Evolutionary conservation across 2,888 invertebrate genomes (phyloP), one percentile per base, ranked within the genome.

Genomic region (Morpho helenor): DNA sequence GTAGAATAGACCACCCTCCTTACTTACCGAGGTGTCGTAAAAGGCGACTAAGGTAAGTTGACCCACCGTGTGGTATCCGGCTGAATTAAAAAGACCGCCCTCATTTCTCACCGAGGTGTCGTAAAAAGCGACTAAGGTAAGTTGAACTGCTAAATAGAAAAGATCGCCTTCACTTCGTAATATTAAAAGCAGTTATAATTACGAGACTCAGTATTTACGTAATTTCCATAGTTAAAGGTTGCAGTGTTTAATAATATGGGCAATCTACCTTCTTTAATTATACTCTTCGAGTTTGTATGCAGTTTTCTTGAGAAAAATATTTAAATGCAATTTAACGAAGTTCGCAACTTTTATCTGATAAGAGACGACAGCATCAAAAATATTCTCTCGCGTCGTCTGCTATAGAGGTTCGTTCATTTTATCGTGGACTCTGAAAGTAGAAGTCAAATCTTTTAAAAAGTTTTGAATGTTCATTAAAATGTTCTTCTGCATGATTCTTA

Each of bases 341-440:
- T 70, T 70, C 63, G 68, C 66, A 63, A 70, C 63, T 72, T 66
- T 78, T 78, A 82, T 73, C 70, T 78, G 78, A 81, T 77, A 68
- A 71, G 69, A 68, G 65, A 57, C 56, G 60, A 40, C 67, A 66
- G 70, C 66, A 72, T 72, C 60, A 69, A 68, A 71, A 75, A 76
- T 70, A 73, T 79, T 75, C 74, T 68, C 71, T 64, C 65, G 58
- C 64, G 58, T 57, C 60, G 64, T 68, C 69, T 62, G 65, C 68
- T 63, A 49, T 70, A 69, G 66, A 70, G 66, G 71, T 67, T 73
- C 67, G 66, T 61, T 69, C 68, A 65, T 69, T 71, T 71, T 61
- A 64, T 64, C 61, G 62, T 54, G 56, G 60, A 66, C 62, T 70
- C 67, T 63, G 60, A 62, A 50, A 67, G 50, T 52, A 62, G 42